Evolutionary conservation across 2,888 invertebrate genomes (phyloP).

Genomic region (Eueremaeus valkanovi): DNA sequence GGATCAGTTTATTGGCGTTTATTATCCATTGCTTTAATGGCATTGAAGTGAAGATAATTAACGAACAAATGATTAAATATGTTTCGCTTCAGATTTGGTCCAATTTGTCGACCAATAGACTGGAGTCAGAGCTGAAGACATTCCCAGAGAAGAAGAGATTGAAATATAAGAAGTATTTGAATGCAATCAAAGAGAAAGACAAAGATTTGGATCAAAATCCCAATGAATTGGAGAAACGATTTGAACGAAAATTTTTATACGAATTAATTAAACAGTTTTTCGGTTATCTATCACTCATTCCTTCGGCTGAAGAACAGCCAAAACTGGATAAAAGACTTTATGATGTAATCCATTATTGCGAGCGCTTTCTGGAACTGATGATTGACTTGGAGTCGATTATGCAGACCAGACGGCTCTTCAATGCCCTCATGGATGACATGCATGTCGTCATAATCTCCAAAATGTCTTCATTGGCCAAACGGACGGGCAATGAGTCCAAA

Average conservation of each 20-base stretch:
- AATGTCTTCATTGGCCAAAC: slow-evolving; percentile 66
- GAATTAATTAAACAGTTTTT: slow-evolving; percentile 83
- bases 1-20: slow-evolving; percentile 82
- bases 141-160: slow-evolving; percentile 88
- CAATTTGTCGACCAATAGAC: slow-evolving; percentile 70
- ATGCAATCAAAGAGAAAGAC: slow-evolving; percentile 79
- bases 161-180: slow-evolving; percentile 89
- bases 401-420: slow-evolving; percentile 93
- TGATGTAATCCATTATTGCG: slow-evolving; percentile 73
- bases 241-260: slow-evolving; percentile 82
- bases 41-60: slow-evolving; percentile 78
- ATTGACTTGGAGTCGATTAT: slow-evolving; percentile 92
- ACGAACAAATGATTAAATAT: slow-evolving; percentile 83
- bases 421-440: slow-evolving; percentile 88
- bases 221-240: slow-evolving; percentile 55
- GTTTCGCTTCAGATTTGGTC: slow-evolving; percentile 92
- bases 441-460: slow-evolving; percentile 87
- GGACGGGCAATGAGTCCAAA: slow-evolving; percentile 70
- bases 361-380: slow-evolving; percentile 89
- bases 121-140: slow-evolving; percentile 78
- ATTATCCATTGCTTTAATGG: slow-evolving; percentile 96
- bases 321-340: slow-evolving; percentile 50
- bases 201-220: slow-evolving; percentile 49
- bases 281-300: slow-evolving; percentile 69
- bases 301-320: slow-evolving; percentile 58